Evolutionary conservation across 2,113 vertebrate species (phyloP).

Genomic region (Zapornia atra): DNA sequence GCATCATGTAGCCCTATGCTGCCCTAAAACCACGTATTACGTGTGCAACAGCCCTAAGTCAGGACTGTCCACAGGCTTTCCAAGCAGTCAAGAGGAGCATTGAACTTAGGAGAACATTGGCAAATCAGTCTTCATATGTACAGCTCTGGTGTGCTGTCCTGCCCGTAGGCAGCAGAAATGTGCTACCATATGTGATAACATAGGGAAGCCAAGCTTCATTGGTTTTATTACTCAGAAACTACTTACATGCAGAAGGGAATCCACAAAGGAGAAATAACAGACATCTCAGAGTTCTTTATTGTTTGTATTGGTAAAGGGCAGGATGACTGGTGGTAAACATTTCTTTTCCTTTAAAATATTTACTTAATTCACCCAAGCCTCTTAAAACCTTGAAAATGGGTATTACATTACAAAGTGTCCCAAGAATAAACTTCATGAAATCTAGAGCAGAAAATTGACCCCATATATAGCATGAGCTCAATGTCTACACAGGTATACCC

Average conservation of each 20-base stretch:
- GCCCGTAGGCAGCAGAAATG: background rate
- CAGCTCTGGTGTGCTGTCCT: background rate
- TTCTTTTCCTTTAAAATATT: background rate
- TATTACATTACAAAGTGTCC: background rate
- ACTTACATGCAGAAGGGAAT: background rate
- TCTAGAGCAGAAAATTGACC: background rate
- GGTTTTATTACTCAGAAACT: constrained; percentile 1
- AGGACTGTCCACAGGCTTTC: background rate
- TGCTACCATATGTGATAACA: background rate
- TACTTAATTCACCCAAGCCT: background rate
- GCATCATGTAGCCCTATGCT: accelerated
- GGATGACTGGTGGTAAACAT: background rate
- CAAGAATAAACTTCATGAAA: background rate
- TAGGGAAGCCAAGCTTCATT: background rate
- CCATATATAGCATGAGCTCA: background rate
- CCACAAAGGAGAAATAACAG: background rate
- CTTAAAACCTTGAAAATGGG: background rate
- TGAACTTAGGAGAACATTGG: background rate
- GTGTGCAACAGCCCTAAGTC: background rate
- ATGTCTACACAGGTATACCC: accelerated
- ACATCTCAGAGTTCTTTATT: background rate
- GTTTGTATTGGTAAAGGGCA: background rate
- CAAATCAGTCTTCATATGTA: background rate
- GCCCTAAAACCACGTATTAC: background rate
- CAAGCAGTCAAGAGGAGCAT: background rate